These are phyloP conservation scores for Erythrolamprus reginae DNA, from an alignment of 2,113 vertebrate species.

Conservation along the genomic window DNA sequence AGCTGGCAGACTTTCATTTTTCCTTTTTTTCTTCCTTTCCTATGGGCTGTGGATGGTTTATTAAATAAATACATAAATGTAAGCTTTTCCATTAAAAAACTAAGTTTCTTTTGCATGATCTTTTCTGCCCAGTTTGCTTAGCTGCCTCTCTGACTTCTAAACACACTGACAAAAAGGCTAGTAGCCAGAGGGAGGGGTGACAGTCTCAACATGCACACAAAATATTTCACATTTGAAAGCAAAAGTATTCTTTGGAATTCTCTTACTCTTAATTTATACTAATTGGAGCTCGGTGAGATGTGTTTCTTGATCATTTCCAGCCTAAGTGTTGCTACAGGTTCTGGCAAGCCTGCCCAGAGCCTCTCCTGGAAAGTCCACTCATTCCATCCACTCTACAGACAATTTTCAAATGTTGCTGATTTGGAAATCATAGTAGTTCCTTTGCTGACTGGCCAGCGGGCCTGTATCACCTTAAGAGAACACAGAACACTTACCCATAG, in stretches of 20 bases:
- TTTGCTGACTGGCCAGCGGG: not conserved
- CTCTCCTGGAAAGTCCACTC: not conserved
- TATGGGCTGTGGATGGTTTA: not conserved
- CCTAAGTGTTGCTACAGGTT: not conserved
- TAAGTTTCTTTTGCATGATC: not conserved
- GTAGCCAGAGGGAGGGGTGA: not conserved
- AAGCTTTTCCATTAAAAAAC: not conserved
- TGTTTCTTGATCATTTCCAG: not conserved
- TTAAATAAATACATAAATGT: not conserved
- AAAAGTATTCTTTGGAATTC: not conserved
- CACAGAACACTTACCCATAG: slow-evolving; percentile 75
- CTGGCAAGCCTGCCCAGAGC: not conserved
- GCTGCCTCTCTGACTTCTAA: not conserved
- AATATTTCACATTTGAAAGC: not conserved
- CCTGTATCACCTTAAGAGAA: not conserved
- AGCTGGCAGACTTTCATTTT: not conserved
- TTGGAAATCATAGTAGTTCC: not conserved
- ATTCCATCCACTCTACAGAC: not conserved
- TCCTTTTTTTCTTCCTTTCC: not conserved
- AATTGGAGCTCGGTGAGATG: not conserved
- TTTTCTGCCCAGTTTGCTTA: not conserved
- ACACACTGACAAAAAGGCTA: not conserved
- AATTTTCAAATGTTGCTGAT: not conserved
- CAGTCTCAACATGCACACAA: not conserved
- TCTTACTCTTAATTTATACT: not conserved